Evolutionary conservation across 30 jellyfish, hydroid and myxozoan genomes (phyloP).

Genomic region (Hydractinia symbiolongicarpus): DNA sequence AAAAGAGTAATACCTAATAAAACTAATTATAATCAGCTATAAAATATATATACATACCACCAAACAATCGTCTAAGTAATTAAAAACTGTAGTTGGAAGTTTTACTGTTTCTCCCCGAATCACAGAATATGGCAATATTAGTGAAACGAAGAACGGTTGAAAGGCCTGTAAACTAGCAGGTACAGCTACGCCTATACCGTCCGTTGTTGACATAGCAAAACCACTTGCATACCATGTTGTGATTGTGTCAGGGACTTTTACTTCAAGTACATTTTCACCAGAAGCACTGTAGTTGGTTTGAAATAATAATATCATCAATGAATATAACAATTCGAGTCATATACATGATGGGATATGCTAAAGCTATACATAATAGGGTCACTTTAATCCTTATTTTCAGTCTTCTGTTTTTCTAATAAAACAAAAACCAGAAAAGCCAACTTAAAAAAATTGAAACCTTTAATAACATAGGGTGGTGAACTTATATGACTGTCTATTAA

Average conservation of each 20-base stretch:
- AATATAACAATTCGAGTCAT: too few species aligned
- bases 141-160: conserved; percentile 76
- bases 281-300: conserved; percentile 28
- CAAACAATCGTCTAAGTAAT: conserved; percentile 53
- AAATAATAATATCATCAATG: too few species aligned
- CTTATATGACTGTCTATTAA: too few species aligned
- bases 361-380: too few species aligned
- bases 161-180: conserved; percentile 63
- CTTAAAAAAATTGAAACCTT: too few species aligned
- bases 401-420: too few species aligned
- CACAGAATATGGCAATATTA: conserved; percentile 79
- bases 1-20: too few species aligned
- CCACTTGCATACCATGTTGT: conserved; percentile 98
- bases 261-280: conserved; percentile 64
- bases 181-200: conserved; percentile 85
- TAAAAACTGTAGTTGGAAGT: conserved; percentile 71
- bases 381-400: too few species aligned
- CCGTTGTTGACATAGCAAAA: conserved; percentile 57
- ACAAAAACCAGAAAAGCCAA: too few species aligned
- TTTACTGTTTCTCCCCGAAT: conserved; percentile 77
- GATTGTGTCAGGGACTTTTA: conserved; percentile 83
- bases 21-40: too few species aligned
- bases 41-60: conserved; percentile 19
- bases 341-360: too few species aligned
- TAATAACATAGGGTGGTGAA: too few species aligned